Conservation (phyloP, 92 coral and sea anemone genomes). For the Phenganax stokvisi region DNA sequence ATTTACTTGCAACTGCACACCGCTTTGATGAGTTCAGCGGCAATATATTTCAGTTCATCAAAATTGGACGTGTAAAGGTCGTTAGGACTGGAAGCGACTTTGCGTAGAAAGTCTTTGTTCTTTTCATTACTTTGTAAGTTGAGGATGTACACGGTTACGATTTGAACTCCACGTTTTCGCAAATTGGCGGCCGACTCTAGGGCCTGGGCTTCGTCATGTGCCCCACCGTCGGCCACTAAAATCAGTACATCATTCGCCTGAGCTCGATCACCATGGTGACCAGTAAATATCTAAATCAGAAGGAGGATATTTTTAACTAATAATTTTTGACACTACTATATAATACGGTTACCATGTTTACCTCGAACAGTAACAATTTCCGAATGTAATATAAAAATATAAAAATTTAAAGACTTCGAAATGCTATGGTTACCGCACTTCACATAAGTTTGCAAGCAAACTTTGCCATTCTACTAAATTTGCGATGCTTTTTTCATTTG, state of each 20-base stretch:
- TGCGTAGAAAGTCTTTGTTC: background rate
- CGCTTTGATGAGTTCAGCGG: conserved; percentile 30
- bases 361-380: too few species aligned
- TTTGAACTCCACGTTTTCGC: conserved; percentile 16
- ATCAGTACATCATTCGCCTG: conserved; percentile 27
- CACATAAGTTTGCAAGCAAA: background rate
- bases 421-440: background rate
- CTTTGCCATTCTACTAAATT: too few species aligned
- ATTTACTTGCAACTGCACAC: conserved; percentile 24
- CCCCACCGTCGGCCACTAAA: conserved; percentile 37
- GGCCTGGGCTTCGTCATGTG: conserved; percentile 32
- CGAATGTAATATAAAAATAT: too few species aligned
- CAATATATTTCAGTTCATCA: conserved; percentile 28
- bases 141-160: conserved; percentile 17
- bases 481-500: too few species aligned
- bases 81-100: conserved; percentile 19
- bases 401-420: too few species aligned
- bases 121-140: background rate
- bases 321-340: too few species aligned
- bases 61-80: conserved; percentile 33
- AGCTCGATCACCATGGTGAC: conserved; percentile 28
- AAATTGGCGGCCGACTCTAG: conserved; percentile 22
- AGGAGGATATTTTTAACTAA: too few species aligned
- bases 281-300: conserved; percentile 19
- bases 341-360: too few species aligned